These are phyloP conservation scores for Hippocampus barbouri DNA, from an alignment of 2,113 vertebrate species.

Conservation along the genomic window DNA sequence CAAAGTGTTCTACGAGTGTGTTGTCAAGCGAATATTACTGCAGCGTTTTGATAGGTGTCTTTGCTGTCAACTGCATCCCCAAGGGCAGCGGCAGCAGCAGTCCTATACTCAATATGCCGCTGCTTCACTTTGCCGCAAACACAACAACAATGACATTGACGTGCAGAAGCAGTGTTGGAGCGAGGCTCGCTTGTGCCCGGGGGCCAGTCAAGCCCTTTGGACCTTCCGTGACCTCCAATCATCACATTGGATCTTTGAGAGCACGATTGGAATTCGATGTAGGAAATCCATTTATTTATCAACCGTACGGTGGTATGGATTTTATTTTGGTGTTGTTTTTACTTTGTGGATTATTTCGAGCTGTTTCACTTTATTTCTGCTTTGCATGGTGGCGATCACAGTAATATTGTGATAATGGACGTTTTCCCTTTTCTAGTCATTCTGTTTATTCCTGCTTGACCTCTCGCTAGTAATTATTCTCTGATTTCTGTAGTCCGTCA, in stretches of 20 bases:
- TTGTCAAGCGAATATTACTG: conserved; percentile 62
- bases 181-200: not conserved
- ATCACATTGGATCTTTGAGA: too few relatives aligned
- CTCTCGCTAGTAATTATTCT: too few relatives aligned
- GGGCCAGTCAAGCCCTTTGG: not conserved
- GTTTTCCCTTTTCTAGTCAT: too few relatives aligned
- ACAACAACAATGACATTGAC: not conserved
- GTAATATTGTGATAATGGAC: too few relatives aligned
- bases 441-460: too few relatives aligned
- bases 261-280: too few relatives aligned
- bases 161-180: not conserved
- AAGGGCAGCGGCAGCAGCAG: conserved; percentile 33
- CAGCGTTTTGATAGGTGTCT: conserved; percentile 62
- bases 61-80: conserved; percentile 60
- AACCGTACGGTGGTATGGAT: too few relatives aligned
- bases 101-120: conserved; percentile 23
- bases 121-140: conserved; percentile 41
- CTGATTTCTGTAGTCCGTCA: too few relatives aligned
- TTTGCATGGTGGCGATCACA: too few relatives aligned
- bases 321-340: not conserved
- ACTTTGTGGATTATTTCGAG: not conserved
- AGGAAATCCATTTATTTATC: too few relatives aligned
- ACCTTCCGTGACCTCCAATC: too few relatives aligned
- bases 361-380: too few relatives aligned
- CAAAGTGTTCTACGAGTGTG: conserved; percentile 41